These are phyloP conservation scores for Microtus oregoni DNA, from an alignment of 2,113 vertebrate genomes.

Conservation along the genomic window DNA sequence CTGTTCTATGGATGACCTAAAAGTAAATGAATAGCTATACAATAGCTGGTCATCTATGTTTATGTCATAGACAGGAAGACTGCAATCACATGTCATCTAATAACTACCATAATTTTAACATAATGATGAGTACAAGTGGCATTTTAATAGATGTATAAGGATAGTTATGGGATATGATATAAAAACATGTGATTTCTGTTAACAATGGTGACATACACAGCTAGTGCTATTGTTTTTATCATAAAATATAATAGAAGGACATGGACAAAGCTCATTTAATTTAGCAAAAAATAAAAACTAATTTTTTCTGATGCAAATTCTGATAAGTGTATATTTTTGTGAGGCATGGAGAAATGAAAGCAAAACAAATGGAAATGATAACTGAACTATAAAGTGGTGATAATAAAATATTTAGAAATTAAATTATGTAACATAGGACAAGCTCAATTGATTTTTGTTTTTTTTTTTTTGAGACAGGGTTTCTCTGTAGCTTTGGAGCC, in stretches of 20 bases:
- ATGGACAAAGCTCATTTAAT: constrained; percentile 1
- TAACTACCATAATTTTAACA: constrained; percentile 36
- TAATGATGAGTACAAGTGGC: background rate
- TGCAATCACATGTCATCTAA: background rate
- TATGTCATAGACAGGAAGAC: background rate
- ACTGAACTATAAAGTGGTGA: background rate
- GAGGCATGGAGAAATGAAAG: background rate
- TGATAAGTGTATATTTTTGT: background rate
- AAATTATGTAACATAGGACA: background rate
- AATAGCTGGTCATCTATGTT: background rate
- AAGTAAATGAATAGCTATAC: background rate
- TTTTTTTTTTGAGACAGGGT: no score
- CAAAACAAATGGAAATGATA: background rate
- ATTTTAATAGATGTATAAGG: background rate
- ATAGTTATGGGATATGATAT: background rate
- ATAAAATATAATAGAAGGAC: background rate
- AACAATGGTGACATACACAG: background rate
- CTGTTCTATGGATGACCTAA: background rate
- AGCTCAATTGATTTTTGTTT: background rate
- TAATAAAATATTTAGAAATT: background rate
- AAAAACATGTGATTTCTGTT: background rate
- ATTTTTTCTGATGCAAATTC: constrained; percentile 4
- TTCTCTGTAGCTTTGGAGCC: no score
- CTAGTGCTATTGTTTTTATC: background rate
- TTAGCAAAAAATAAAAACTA: background rate